Conservation (phyloP, 2,888 invertebrate genomes). For the Synergus umbraculus region DNA sequence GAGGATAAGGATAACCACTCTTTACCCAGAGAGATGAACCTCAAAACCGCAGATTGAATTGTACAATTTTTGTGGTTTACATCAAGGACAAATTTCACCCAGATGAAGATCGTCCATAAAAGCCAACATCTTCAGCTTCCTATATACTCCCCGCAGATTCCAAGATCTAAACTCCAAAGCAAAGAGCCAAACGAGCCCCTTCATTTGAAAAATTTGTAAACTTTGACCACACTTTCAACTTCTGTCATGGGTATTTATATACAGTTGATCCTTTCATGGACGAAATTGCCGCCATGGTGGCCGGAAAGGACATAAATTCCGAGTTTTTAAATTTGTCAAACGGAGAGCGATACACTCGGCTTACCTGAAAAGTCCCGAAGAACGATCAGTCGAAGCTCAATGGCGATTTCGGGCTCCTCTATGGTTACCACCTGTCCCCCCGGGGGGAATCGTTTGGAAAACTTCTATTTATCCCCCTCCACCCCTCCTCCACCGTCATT, state of each 20-base stretch:
- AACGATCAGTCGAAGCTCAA: constrained; percentile 52
- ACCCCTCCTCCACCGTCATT: not conserved
- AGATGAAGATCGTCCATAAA: constrained; percentile 31
- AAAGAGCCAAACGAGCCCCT: constrained; percentile 23
- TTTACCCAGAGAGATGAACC: constrained; percentile 15
- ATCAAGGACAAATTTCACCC: constrained; percentile 16
- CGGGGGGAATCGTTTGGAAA: constrained; percentile 58
- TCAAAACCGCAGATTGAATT: constrained; percentile 22
- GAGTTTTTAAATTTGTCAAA: constrained; percentile 71
- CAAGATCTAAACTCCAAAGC: not conserved
- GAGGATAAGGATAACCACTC: not conserved
- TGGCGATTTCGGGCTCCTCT: constrained; percentile 55
- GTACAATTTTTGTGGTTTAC: constrained; percentile 16
- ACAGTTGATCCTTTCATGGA: constrained; percentile 1
- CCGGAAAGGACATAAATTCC: constrained; percentile 66
- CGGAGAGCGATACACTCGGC: constrained; percentile 42
- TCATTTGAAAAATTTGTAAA: constrained; percentile 49
- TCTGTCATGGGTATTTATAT: constrained; percentile 28
- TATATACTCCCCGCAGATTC: not conserved
- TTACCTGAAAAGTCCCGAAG: constrained; percentile 50
- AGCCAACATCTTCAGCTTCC: constrained; percentile 3
- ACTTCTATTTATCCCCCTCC: constrained; percentile 50
- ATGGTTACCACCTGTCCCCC: constrained; percentile 72
- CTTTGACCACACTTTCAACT: constrained; percentile 45
- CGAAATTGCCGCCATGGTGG: constrained; percentile 22